Conservation (phyloP, 2,888 invertebrate species). For the Patella depressa region DNA sequence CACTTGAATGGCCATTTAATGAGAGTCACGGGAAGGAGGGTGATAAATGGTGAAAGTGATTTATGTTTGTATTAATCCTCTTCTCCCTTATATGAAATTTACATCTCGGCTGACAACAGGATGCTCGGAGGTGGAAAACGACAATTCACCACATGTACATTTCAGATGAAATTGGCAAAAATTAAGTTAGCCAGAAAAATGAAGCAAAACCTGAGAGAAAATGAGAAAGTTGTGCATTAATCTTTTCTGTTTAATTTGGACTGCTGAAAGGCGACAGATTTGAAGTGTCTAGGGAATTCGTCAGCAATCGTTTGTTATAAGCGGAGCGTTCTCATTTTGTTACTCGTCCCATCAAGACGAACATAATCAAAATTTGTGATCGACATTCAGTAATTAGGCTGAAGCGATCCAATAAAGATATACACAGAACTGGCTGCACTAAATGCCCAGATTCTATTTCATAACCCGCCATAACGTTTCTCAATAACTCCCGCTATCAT, state of each 20-base stretch:
- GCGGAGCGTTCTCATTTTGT: neutral
- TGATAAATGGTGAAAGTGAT: constrained; percentile 45
- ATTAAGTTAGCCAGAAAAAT: constrained; percentile 7
- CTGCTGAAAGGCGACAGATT: constrained; percentile 8
- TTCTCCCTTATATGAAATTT: constrained; percentile 34
- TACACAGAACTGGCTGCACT: constrained; percentile 35
- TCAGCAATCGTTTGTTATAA: constrained; percentile 9
- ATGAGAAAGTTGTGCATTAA: constrained; percentile 4
- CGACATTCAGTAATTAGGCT: constrained; percentile 5
- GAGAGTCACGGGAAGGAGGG: constrained; percentile 33
- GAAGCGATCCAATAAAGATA: constrained; percentile 38
- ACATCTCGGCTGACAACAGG: constrained; percentile 20
- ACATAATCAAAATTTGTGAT: constrained; percentile 9
- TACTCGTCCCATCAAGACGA: constrained; percentile 2
- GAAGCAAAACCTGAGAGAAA: constrained; percentile 1
- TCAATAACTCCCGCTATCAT: constrained; percentile 5
- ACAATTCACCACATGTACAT: constrained; percentile 10
- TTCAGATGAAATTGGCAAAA: constrained; percentile 4
- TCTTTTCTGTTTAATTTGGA: constrained; percentile 4
- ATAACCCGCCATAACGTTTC: constrained; percentile 21
- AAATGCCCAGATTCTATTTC: constrained; percentile 31
- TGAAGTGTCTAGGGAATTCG: constrained; percentile 11
- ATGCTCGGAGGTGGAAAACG: neutral
- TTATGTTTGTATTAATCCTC: constrained; percentile 40
- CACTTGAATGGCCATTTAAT: constrained; percentile 42